These are phyloP conservation scores for Osmoderma eremita DNA, from an alignment of 2,888 invertebrate species.

Conservation along the genomic window DNA sequence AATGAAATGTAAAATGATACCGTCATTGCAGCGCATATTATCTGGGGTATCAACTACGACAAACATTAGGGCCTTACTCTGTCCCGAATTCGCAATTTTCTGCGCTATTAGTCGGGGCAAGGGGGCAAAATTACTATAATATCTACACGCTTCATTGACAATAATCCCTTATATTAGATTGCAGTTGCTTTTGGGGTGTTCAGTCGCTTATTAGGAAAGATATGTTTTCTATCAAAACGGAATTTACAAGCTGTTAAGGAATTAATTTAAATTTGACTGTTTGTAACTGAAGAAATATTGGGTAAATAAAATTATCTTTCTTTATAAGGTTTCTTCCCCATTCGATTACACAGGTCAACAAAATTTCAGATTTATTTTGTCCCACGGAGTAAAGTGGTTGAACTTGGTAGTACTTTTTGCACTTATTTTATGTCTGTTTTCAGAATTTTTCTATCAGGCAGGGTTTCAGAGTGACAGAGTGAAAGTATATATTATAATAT, in stretches of 20 bases:
- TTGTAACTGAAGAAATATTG: too few relatives aligned
- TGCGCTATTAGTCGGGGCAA: conserved; percentile 16
- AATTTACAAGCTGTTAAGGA: conserved; percentile 1
- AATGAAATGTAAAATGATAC: conserved; percentile 18
- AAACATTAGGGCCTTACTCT: conserved; percentile 2
- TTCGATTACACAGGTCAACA: too few relatives aligned
- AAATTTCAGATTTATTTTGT: too few relatives aligned
- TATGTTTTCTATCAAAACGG: conserved; percentile 20
- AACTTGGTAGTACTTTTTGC: too few relatives aligned
- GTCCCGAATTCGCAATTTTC: conserved; percentile 22
- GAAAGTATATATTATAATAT: too few relatives aligned
- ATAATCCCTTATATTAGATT: conserved; percentile 39
- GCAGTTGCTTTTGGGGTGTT: conserved; percentile 17
- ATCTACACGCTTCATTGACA: conserved; percentile 38
- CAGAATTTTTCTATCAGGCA: too few relatives aligned
- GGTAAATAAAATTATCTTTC: too few relatives aligned
- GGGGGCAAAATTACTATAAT: conserved; percentile 37
- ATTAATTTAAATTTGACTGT: neutral
- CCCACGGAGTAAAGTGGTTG: too few relatives aligned
- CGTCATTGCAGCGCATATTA: conserved; percentile 1
- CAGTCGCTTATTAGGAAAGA: neutral
- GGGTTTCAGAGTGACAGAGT: too few relatives aligned
- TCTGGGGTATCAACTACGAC: conserved; percentile 1
- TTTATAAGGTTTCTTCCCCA: too few relatives aligned
- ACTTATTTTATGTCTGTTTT: too few relatives aligned